phyloP scores from a whole-genome alignment of 2,113 vertebrate genomes.

The Clarias macrocephalus region DNA sequence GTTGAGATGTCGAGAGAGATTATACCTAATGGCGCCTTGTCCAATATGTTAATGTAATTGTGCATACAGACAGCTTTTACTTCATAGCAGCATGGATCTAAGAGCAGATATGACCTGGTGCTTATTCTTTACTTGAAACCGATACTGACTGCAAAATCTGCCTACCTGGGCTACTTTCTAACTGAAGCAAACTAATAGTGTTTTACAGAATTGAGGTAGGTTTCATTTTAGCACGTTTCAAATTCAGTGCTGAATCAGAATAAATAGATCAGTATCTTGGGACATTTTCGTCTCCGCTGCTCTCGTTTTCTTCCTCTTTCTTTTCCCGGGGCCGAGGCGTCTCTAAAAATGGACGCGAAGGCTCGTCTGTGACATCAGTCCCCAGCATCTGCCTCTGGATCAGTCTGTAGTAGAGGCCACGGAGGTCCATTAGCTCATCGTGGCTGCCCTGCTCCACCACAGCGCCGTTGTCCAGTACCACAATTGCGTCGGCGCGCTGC shows the following conservation, averaged over 20 bases:
- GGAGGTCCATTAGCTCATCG: constrained; percentile 83
- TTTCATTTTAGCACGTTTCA: neutral
- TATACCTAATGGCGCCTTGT: neutral
- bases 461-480: constrained; percentile 85
- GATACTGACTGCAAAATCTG: neutral
- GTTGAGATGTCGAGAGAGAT: neutral
- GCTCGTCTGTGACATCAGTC: constrained; percentile 64
- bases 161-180: neutral
- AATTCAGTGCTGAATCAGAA: neutral
- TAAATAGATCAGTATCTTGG: constrained; percentile 30
- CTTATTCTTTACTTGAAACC: neutral
- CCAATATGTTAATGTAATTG: neutral
- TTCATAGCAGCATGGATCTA: neutral
- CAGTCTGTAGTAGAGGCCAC: constrained; percentile 85
- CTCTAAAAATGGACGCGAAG: constrained; percentile 1
- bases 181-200: neutral
- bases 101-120: neutral
- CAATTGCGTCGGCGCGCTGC: constrained; percentile 87
- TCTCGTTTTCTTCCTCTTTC: constrained; percentile 49
- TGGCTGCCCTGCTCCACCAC: constrained; percentile 89
- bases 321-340: constrained; percentile 7
- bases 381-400: constrained; percentile 90
- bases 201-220: neutral
- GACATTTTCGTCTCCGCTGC: constrained; percentile 58
- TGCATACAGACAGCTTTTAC: neutral